Evolutionary conservation across 2,888 invertebrate species (phyloP).

Genomic region (Pogonocherus hispidulus): DNA sequence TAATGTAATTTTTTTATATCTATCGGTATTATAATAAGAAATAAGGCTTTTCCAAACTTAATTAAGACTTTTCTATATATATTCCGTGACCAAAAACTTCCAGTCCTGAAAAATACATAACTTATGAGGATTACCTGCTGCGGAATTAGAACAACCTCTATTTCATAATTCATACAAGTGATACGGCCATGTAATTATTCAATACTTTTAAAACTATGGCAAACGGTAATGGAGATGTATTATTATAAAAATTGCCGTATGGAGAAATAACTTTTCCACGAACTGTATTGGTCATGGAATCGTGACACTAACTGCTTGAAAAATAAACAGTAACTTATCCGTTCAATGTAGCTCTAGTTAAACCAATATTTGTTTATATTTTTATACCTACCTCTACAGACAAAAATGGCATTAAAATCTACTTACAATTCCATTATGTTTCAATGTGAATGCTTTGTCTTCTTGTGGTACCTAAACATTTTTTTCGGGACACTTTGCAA

Average conservation of each 20-base stretch:
- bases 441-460: too few relatives aligned
- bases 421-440: too few relatives aligned
- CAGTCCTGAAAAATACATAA: slow-evolving; percentile 9
- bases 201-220: not conserved
- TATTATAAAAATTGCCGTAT: not conserved
- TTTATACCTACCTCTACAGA: too few relatives aligned
- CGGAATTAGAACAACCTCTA: not conserved
- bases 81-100: not conserved
- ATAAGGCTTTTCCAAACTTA: too few relatives aligned
- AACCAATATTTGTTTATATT: too few relatives aligned
- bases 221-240: not conserved
- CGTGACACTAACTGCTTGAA: not conserved
- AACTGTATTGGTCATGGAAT: not conserved
- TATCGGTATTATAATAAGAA: too few relatives aligned
- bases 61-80: too few relatives aligned
- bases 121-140: not conserved
- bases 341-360: not conserved
- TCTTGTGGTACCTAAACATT: too few relatives aligned
- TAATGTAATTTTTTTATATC: too few relatives aligned
- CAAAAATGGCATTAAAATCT: too few relatives aligned
- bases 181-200: not conserved
- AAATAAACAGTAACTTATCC: not conserved
- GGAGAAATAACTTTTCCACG: not conserved
- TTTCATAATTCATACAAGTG: not conserved
- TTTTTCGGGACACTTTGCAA: too few relatives aligned